Evolutionary conservation across 2,888 invertebrate genomes (phyloP), one percentile per base, ranked within the genome.

Genomic region (Caradrina clavipalpis): DNA sequence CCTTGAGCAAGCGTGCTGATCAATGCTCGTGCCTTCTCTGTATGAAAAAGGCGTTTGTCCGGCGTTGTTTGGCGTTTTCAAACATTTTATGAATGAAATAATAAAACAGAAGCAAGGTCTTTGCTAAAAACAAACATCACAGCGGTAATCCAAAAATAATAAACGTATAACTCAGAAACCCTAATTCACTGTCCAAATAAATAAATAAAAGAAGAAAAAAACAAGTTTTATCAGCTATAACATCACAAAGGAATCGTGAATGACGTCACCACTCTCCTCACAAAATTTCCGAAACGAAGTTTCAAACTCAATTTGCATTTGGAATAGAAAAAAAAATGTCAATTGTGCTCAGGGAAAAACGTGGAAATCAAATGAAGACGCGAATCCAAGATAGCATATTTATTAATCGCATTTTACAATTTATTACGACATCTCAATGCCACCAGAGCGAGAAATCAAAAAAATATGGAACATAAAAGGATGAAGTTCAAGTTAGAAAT

Each of bases 271-370:
- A 70, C 74, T 73, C 84, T 80, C 73, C 81, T 82, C 85, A 81
- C 82, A 82, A 84, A 91, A 89, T 87, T 88, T 84, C 19, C 82
- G 76, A 88, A 92, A 90, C 89, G 90, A 91, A 91, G 90, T 91
- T 91, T 82, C 84, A 86, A 92, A 92, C 89, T 91, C 89, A 88
- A 92, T 91, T 91, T 91, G 84, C 90, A 91, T 91, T 90, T 88
- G 88, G 85, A 89, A 89, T 89, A 88, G 87, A 88, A 89, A 91
- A 89, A 68, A 79, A 90, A 88, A 88, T 86, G 85, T 84, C 90
- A 87, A 90, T 91, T 86, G 87, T 82, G 81, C 80, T 81, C 76
- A 61, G 77, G 73, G 47, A 73, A 84, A 87, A 81, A 81, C 74
- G 84, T 73, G 83, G 73, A 81, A 87, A 88, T 88, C 79, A 83